Percentiles rank a stretch among this genome's conserved stretches.
Conservation (phyloP, 2,797 vertebrate species). For the Coccyzus lansbergi region DNA sequence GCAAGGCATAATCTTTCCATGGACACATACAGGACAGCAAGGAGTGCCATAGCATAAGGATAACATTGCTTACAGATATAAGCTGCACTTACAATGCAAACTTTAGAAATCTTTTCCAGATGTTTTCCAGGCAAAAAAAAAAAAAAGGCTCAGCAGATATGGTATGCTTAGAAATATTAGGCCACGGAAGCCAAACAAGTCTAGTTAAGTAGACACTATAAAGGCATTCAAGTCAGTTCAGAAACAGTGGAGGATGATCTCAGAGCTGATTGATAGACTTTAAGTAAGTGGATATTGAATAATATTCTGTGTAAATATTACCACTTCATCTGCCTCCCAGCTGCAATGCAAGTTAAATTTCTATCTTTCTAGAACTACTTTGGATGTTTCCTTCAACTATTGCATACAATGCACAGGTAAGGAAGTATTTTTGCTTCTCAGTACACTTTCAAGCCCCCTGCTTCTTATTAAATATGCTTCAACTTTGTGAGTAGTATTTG, state of each 20-base stretch:
- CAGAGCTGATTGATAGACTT: not conserved
- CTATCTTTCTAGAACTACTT: not conserved
- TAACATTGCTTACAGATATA: not conserved
- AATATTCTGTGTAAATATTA: not conserved
- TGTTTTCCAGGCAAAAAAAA: not conserved
- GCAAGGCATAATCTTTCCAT: not conserved
- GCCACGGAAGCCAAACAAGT: not conserved
- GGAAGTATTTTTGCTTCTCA: not conserved
- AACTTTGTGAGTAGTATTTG: not conserved
- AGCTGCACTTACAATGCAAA: not conserved
- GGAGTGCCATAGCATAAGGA: not conserved
- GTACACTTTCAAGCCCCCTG: not conserved
- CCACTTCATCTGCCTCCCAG: not conserved
- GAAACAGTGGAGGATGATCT: not conserved
- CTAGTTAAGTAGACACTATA: not conserved
- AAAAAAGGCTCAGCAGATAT: not conserved
- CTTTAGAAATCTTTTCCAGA: not conserved
- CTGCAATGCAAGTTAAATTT: not conserved
- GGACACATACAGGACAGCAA: accelerated
- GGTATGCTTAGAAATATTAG: not conserved
- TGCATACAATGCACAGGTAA: not conserved
- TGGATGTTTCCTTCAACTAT: not conserved
- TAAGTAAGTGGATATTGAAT: not conserved
- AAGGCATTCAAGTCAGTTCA: not conserved
- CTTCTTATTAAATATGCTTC: not conserved